Evolutionary conservation across 2,113 vertebrate genomes (phyloP).

Genomic region (Stomatorhinus ivindoensis): DNA sequence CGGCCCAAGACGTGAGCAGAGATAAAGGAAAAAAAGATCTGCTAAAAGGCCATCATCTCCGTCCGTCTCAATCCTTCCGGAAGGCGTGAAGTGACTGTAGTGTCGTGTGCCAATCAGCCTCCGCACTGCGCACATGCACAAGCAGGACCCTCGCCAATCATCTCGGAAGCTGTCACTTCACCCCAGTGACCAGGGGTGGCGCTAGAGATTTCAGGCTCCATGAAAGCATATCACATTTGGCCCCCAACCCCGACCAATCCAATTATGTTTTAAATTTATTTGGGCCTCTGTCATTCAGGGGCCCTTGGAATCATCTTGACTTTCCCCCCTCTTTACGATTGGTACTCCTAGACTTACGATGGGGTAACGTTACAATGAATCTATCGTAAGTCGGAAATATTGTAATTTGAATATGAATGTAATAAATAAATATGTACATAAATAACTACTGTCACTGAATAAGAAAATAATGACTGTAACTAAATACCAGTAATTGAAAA

Average conservation of each 20-base stretch:
- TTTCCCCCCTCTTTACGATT: not conserved
- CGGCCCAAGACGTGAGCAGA: not conserved
- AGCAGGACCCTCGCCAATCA: not conserved
- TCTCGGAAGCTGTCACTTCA: not conserved
- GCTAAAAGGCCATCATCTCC: not conserved
- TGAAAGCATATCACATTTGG: not conserved
- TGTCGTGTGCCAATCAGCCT: not conserved
- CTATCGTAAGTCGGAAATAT: not conserved
- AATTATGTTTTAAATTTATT: not conserved
- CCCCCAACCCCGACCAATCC: not conserved
- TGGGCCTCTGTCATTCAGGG: not conserved
- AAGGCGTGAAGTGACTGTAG: not conserved
- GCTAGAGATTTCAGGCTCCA: not conserved
- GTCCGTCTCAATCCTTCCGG: not conserved
- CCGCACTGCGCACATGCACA: not conserved
- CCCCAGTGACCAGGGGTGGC: not conserved
- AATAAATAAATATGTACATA: not conserved
- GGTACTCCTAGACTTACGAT: not conserved
- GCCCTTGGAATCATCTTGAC: not conserved
- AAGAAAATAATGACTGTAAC: no score
- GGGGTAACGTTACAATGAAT: not conserved
- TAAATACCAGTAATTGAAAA: not conserved
- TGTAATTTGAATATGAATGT: not conserved
- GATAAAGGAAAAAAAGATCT: not conserved
- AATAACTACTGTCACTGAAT: no score